Evolutionary conservation across 2,888 invertebrate species (phyloP).

Genomic region (Yponomeuta plumbellus): DNA sequence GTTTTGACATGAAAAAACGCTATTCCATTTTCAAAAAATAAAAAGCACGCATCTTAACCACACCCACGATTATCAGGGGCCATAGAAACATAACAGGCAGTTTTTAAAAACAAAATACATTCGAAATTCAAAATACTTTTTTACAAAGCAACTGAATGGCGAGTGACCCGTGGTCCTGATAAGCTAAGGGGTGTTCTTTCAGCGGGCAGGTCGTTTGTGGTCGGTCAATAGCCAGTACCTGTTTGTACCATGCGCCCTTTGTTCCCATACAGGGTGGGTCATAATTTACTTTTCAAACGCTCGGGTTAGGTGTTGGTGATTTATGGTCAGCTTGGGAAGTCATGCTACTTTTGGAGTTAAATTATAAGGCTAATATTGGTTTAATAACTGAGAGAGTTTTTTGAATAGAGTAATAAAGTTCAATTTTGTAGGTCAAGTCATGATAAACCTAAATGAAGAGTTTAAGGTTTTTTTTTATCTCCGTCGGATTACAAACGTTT

Average conservation of each 20-base stretch:
- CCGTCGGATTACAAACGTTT: no score
- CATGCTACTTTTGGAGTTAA: neutral
- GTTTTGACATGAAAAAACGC: no score
- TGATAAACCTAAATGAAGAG: no score
- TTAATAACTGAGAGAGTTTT: neutral
- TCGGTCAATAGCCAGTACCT: constrained; percentile 65
- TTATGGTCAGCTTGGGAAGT: neutral
- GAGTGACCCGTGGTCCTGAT: constrained; percentile 37
- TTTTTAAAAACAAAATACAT: constrained; percentile 21
- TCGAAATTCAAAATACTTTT: constrained; percentile 36
- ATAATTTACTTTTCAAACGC: neutral
- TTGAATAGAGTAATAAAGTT: neutral
- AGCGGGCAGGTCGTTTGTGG: constrained; percentile 23
- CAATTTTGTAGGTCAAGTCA: neutral
- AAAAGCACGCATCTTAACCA: no score
- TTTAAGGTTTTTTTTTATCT: neutral
- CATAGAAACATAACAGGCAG: constrained; percentile 23
- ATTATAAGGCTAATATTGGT: neutral
- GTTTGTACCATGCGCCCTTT: constrained; percentile 47
- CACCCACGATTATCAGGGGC: no score
- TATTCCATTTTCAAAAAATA: no score
- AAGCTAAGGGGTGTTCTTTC: constrained; percentile 21
- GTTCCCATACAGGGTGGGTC: constrained; percentile 9
- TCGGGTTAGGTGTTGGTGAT: neutral
- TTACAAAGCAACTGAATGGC: constrained; percentile 17